Base-by-base conservation (phyloP, 2,888 invertebrate genomes). In the Tuta absoluta region DNA sequence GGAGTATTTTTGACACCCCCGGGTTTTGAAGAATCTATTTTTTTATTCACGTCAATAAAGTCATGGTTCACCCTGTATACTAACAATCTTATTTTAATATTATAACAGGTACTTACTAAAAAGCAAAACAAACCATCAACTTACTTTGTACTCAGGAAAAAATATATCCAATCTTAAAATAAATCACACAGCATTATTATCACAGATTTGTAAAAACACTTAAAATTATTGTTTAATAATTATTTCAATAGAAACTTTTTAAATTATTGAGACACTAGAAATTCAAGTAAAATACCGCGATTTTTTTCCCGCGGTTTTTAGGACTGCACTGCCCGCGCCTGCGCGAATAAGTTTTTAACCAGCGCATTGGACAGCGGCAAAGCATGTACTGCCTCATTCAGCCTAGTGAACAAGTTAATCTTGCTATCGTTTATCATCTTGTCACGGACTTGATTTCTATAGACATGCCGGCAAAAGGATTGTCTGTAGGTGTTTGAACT, bases 331-430 rank as follows among this genome's bases (percentile, higher is more conserved):
- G 53, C 62, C 67, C 65, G 78, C 82, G 84, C 81, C 73, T 77
- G 80, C 82, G 82, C 76, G 63, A 66, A 67, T 67, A 76, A 75
- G 76, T 80, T 80, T 83, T 79, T 70, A 75, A 78, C 83, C 78
- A 79, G 88, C 85, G 86, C 86, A 76, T 80, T 78, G 78, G 77
- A 68, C 87, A 76, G 74, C 79, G 80, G 77, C 73, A 75, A 74
- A 73, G 68, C 70, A 73, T 77, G 68, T 79, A 90, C 89, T 89
- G 86, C 80, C 84, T 71, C 33, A 33, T 33, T 60, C 69, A 71
- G 70, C 66, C 49, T 23, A 53, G 45, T 62, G 73, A 63, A 72
- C 72, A 75, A 75, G 24, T 28, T 73, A 77, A 80, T 80, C 77
- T 45, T 17, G 45, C 45, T 7, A 45, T 73, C 71, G 71, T 74